phyloP scores from a whole-genome alignment of 2,888 invertebrate species.

The Chironomus tentans region DNA sequence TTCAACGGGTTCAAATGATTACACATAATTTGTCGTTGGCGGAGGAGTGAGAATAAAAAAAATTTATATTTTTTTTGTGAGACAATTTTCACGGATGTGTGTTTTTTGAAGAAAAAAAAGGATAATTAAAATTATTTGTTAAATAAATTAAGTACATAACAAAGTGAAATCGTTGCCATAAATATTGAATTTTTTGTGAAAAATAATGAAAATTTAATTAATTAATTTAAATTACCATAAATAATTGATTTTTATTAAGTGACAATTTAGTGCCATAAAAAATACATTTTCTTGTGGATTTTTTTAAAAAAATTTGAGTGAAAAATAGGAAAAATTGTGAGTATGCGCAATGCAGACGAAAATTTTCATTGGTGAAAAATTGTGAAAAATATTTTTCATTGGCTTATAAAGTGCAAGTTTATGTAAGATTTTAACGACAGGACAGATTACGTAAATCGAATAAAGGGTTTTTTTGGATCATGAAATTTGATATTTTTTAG shows the following conservation, averaged over 20 bases:
- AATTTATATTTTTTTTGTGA: neutral
- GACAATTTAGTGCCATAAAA: slow-evolving; percentile 19
- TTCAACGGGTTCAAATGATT: slow-evolving; percentile 25
- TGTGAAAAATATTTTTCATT: slow-evolving; percentile 8
- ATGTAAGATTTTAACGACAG: slow-evolving; percentile 15
- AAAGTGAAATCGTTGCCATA: neutral
- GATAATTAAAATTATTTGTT: neutral
- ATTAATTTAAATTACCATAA: neutral
- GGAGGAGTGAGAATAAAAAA: slow-evolving; percentile 8
- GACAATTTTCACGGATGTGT: neutral
- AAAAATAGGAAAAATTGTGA: neutral
- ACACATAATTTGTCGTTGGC: slow-evolving; percentile 11
- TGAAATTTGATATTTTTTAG: slow-evolving; percentile 1
- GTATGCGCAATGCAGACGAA: neutral
- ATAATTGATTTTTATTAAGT: slow-evolving; percentile 1
- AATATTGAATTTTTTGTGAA: neutral
- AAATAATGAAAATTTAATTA: neutral
- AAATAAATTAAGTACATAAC: neutral
- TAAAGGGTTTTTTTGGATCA: neutral
- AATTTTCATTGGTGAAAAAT: slow-evolving; percentile 2
- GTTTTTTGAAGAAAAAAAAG: too few relatives aligned
- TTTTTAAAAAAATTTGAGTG: neutral
- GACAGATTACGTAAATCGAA: neutral
- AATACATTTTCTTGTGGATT: neutral
- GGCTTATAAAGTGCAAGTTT: neutral